Evolutionary conservation across 2,888 invertebrate species (phyloP).

Genomic region (Rapana venosa): DNA sequence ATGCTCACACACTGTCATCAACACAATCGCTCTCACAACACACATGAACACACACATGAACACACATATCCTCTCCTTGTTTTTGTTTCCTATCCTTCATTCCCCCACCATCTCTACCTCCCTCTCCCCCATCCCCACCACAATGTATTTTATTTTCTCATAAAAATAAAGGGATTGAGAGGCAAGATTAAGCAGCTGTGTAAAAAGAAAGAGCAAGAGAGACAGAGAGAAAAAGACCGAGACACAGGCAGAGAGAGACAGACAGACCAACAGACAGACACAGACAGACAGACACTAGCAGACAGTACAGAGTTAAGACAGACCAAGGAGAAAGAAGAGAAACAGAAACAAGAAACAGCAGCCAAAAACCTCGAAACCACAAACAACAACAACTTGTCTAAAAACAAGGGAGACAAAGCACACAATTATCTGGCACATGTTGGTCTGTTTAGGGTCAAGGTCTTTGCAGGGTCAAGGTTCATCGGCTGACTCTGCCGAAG

Average conservation of each 20-base stretch:
- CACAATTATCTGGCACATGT: neutral
- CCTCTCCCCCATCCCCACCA: neutral
- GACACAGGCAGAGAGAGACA: neutral
- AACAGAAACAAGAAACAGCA: too few relatives aligned
- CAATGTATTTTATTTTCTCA: neutral
- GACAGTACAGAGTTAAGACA: too few relatives aligned
- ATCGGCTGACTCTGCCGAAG: constrained; percentile 46
- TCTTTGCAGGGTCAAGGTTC: constrained; percentile 41
- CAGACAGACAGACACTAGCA: neutral
- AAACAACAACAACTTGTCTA: too few relatives aligned
- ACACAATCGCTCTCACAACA: too few relatives aligned
- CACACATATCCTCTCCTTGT: neutral
- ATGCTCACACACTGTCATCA: too few relatives aligned
- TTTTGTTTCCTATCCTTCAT: neutral
- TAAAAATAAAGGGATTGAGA: neutral
- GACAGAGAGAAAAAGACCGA: neutral
- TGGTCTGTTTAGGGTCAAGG: constrained; percentile 11
- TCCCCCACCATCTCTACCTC: neutral
- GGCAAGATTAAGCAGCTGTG: too few relatives aligned
- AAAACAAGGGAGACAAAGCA: too few relatives aligned
- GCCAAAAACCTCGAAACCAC: too few relatives aligned
- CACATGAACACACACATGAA: neutral
- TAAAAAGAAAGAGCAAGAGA: too few relatives aligned
- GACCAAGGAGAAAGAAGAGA: too few relatives aligned
- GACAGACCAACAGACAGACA: neutral